Evolutionary conservation across 64 coral and sea anemone genomes (phyloP).

Genomic region (Pocillopora damicornis): DNA sequence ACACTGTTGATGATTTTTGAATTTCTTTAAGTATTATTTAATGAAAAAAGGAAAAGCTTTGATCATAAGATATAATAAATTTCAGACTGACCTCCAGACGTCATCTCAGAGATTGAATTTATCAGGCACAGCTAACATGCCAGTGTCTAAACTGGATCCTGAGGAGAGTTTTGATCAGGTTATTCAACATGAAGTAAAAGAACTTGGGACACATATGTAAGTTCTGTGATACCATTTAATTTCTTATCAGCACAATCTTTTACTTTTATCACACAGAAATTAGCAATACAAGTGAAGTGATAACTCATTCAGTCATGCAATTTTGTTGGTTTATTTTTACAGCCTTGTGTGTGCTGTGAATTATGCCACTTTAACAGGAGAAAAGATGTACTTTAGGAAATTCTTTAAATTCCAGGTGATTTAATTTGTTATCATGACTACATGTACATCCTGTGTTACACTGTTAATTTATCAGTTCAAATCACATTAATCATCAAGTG

Average conservation of each 20-base stretch:
- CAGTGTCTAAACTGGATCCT: constrained; percentile 89
- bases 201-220: constrained; percentile 96
- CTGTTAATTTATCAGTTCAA: too few relatives aligned
- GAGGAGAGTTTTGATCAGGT: constrained; percentile 98
- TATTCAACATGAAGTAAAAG: constrained; percentile 97
- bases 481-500: too few relatives aligned
- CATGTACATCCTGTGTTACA: background rate
- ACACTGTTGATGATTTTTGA: background rate
- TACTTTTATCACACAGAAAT: background rate
- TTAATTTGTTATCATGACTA: background rate
- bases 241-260: background rate
- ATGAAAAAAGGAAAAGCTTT: background rate
- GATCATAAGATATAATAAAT: background rate
- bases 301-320: background rate
- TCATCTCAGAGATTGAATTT: constrained; percentile 93
- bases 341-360: constrained; percentile 97
- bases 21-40: background rate
- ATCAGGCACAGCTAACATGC: constrained; percentile 90
- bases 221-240: background rate
- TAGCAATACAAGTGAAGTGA: background rate
- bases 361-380: constrained; percentile 72
- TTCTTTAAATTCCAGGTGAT: constrained; percentile 99
- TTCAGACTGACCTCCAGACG: constrained; percentile 95
- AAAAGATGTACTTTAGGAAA: constrained; percentile 98
- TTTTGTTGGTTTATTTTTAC: background rate